Conservation (phyloP, 1,140 invertebrate genomes). For the Pseudomyrmex pallidus region DNA sequence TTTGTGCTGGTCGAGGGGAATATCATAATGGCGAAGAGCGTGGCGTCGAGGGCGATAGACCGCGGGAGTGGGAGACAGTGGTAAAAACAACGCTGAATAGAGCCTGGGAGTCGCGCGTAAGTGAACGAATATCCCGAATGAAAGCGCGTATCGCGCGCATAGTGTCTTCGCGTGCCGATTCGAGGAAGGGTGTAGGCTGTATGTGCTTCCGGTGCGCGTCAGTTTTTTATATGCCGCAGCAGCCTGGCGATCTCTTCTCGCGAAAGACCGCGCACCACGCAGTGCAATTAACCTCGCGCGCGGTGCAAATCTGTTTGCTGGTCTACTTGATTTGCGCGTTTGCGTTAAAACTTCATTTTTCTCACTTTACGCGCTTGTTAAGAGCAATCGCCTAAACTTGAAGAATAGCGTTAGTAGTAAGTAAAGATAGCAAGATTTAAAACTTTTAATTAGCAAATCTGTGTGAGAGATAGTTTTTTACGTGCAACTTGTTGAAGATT, state of each 20-base stretch:
- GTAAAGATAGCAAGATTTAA: not conserved
- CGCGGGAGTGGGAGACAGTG: constrained; percentile 66
- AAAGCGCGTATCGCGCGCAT: constrained; percentile 7
- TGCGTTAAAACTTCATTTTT: not conserved
- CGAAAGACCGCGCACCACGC: not conserved
- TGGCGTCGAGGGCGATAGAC: constrained; percentile 67
- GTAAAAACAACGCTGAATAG: constrained; percentile 70
- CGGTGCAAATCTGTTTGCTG: not conserved
- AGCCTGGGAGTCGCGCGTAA: constrained; percentile 57
- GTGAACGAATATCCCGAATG: constrained; percentile 34
- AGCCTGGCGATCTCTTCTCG: not conserved
- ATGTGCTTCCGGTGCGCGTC: constrained; percentile 32
- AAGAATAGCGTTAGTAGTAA: not conserved
- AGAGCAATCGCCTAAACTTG: no score
- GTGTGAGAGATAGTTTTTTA: not conserved
- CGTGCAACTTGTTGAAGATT: no score
- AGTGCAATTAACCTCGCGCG: constrained; percentile 31
- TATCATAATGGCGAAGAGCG: constrained; percentile 68
- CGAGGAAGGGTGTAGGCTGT: constrained; percentile 35
- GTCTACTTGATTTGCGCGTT: not conserved
- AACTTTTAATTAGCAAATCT: not conserved
- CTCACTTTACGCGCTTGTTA: not conserved
- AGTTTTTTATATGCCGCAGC: not conserved
- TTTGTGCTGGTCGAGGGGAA: constrained; percentile 38
- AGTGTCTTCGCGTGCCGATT: constrained; percentile 15